Evolutionary conservation across 2,888 invertebrate species (phyloP).

Genomic region (Cantharis nigra): DNA sequence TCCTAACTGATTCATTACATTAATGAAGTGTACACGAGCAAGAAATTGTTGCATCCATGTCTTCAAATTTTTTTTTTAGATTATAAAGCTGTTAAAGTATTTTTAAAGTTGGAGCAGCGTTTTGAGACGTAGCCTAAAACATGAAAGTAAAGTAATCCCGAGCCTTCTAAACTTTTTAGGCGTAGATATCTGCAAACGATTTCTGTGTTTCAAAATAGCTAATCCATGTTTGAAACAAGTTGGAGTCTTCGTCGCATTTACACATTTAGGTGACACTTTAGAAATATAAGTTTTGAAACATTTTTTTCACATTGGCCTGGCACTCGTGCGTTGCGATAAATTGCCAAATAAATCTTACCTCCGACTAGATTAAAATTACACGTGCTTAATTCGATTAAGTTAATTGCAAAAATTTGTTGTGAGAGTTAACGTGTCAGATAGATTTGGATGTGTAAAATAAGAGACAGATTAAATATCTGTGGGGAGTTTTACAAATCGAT

Average conservation of each 20-base stretch:
- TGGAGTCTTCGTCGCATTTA: constrained; percentile 36
- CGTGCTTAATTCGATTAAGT: constrained; percentile 1
- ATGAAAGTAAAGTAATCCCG: constrained; percentile 36
- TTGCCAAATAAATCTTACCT: background rate
- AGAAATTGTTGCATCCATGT: background rate
- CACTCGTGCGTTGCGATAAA: background rate
- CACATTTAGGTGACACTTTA: constrained; percentile 36
- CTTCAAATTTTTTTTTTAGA: constrained; percentile 3
- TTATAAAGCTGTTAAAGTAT: constrained; percentile 28
- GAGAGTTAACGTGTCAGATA: constrained; percentile 4
- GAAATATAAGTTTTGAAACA: constrained; percentile 31
- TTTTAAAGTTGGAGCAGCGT: constrained; percentile 13
- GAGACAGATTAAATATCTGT: constrained; percentile 38
- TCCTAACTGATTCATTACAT: background rate
- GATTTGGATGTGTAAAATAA: constrained; percentile 22
- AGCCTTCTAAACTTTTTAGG: constrained; percentile 34
- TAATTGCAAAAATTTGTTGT: background rate
- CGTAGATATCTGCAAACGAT: constrained; percentile 36
- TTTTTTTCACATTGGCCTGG: constrained; percentile 15
- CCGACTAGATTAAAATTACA: constrained; percentile 2
- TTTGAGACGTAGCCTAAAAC: constrained; percentile 15
- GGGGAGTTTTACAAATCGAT: constrained; percentile 41
- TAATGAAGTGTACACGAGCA: background rate
- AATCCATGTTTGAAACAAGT: constrained; percentile 40
- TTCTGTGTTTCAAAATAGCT: constrained; percentile 41